Conservation (phyloP, 2,888 invertebrate species). For the Orthonevra nobilis region DNA sequence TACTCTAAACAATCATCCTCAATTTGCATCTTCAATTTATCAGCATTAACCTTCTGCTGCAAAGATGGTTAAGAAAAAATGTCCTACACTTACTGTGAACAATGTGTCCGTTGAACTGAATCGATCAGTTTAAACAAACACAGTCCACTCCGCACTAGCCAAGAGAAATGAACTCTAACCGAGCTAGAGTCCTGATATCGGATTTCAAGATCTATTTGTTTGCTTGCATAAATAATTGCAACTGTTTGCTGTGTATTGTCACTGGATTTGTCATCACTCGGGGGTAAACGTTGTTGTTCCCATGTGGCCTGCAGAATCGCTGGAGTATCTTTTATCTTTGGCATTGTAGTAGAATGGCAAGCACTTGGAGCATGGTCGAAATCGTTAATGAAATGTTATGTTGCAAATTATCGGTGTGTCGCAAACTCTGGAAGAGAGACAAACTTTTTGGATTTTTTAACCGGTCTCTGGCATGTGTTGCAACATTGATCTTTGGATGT, state of each 20-base stretch:
- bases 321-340: slow-evolving; percentile 38
- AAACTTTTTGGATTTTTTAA: slow-evolving; percentile 45
- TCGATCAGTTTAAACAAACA: slow-evolving; percentile 9
- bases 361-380: slow-evolving; percentile 13
- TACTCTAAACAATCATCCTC: too few relatives aligned
- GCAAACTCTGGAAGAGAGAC: slow-evolving; percentile 41
- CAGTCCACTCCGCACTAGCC: neutral
- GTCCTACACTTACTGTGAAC: too few relatives aligned
- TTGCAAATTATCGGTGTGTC: slow-evolving; percentile 57
- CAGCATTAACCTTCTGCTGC: too few relatives aligned
- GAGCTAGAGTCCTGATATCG: slow-evolving; percentile 44
- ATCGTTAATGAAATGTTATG: slow-evolving; percentile 64
- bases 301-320: slow-evolving; percentile 18
- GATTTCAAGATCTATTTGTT: slow-evolving; percentile 56
- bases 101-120: slow-evolving; percentile 39
- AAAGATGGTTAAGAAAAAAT: too few relatives aligned
- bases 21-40: too few relatives aligned
- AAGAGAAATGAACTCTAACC: slow-evolving; percentile 33
- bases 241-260: slow-evolving; percentile 48
- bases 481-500: slow-evolving; percentile 54
- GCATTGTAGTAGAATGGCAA: slow-evolving; percentile 15
- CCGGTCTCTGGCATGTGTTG: slow-evolving; percentile 52
- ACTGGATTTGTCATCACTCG: slow-evolving; percentile 54
- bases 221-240: slow-evolving; percentile 54
- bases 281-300: slow-evolving; percentile 6